Evolutionary conservation across 2,797 vertebrate species (phyloP), one percentile per base, ranked within the genome.

Genomic region (Australoheros facetus): DNA sequence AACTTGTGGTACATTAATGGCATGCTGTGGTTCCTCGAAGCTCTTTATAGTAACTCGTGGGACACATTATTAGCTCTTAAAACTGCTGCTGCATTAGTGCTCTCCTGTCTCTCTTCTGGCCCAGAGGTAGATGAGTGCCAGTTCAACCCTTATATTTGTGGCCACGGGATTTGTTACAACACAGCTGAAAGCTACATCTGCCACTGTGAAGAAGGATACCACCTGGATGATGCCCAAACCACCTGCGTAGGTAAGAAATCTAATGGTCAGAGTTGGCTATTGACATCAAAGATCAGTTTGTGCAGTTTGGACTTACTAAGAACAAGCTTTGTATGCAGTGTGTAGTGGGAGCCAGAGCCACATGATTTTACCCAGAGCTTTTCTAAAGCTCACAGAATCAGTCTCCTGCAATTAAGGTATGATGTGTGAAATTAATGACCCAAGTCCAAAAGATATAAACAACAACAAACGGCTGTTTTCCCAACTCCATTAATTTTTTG

Each of bases 111-210:
- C 8, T 79, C 54, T 82, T 91, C 19, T 91, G 79, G 81, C 56
- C 66, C 93, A 99, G 98, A 98, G 94, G 97, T 99, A 91, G 96
- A 99, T 4, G 98, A 99, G 84, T 99, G 98, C 82, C 94, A 95
- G 32, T 95, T 99, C 82, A 97, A 96, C 87, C 97, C 97, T 12
- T 94, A 96, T 80, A 98, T 99, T 78, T 99, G 98, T 89, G 97
- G 97, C 81, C 94, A 93, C 12, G 98, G 98, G 42, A 89, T 97
- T 78, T 99, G 98, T 81, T 95, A 97, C 91, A 98, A 99, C 93
- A 96, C 97, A 13, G 95, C 94, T 0, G 96, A 97, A 85, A 95
- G 97, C 83, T 99, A 97, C 83, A 96, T 94, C 74, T 99, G 98
- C 89, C 95, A 97, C 85, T 99, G 98, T 90, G 86, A 96, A 0